These are phyloP conservation scores for Suricata suricatta DNA, from an alignment of 2,113 vertebrate species.

Conservation along the genomic window DNA sequence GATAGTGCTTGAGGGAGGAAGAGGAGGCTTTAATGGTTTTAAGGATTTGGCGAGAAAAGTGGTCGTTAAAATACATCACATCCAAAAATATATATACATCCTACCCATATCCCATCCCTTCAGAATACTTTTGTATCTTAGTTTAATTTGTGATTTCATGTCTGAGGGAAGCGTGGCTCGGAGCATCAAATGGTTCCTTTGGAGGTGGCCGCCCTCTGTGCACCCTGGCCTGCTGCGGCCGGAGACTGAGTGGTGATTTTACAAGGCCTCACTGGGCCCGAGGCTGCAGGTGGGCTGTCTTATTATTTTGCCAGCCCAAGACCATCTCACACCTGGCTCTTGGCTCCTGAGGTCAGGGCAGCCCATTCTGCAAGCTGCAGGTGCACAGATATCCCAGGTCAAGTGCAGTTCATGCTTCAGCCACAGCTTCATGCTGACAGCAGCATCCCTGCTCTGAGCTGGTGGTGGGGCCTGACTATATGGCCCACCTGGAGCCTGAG, in stretches of 20 bases:
- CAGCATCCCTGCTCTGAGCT: too few species aligned
- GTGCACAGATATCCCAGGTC: rapidly evolving
- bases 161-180: rapidly evolving
- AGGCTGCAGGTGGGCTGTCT: background rate
- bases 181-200: background rate
- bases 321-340: background rate
- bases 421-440: rapidly evolving
- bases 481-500: background rate
- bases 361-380: background rate
- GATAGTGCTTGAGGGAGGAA: too few species aligned
- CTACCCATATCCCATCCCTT: background rate
- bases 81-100: background rate
- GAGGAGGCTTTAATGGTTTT: background rate
- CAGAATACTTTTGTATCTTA: background rate
- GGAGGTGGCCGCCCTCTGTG: rapidly evolving
- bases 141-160: background rate
- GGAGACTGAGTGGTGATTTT: background rate
- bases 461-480: background rate
- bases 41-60: background rate
- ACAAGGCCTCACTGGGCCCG: background rate
- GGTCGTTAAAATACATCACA: background rate
- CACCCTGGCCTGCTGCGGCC: background rate
- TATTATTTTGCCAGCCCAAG: background rate
- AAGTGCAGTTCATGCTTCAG: background rate
- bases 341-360: background rate